A percentile compares a stretch with the other conserved stretches of the same genome.
phyloP scores from a whole-genome alignment of 1,140 invertebrate species.

The Hypothenemus hampei region DNA sequence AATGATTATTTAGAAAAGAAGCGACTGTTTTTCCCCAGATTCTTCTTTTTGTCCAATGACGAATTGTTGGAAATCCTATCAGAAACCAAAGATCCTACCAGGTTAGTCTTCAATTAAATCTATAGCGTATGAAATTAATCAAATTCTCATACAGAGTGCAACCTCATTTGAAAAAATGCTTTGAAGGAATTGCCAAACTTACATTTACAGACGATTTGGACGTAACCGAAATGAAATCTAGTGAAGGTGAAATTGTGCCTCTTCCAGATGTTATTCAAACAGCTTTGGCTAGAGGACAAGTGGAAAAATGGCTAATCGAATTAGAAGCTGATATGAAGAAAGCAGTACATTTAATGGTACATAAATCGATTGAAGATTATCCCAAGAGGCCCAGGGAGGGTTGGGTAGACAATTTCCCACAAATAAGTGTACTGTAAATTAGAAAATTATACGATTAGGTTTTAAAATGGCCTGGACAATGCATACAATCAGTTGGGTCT shows the following conservation, averaged over 20 bases:
- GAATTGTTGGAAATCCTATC: conserved; percentile 94
- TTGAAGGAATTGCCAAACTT: conserved; percentile 84
- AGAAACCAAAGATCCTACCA: conserved; percentile 93
- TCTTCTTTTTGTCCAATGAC: conserved; percentile 97
- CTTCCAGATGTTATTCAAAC: conserved; percentile 81
- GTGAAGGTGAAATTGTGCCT: conserved; percentile 77
- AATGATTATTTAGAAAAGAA: conserved; percentile 96
- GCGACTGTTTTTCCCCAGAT: conserved; percentile 86
- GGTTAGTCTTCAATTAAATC: conserved; percentile 50
- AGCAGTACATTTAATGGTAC: conserved; percentile 70
- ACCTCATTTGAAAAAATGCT: conserved; percentile 96
- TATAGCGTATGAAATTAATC: not conserved
- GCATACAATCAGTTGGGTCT: conserved; percentile 77
- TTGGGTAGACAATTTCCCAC: no score
- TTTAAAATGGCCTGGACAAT: conserved; percentile 35
- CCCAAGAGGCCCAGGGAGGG: conserved; percentile 55
- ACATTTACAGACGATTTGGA: conserved; percentile 83
- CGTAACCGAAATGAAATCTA: conserved; percentile 85
- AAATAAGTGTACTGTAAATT: no score
- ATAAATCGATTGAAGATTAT: conserved; percentile 63
- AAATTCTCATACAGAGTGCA: conserved; percentile 65
- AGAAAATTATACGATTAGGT: conserved; percentile 62
- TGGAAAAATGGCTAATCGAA: conserved; percentile 95
- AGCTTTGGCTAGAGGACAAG: conserved; percentile 82
- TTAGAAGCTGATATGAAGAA: conserved; percentile 88